Percentiles rank a stretch among this genome's conserved stretches.
Evolutionary conservation across 37 sponge, comb jelly and placozoan species (phyloP).

Genomic region (Petrosia ficiformis): DNA sequence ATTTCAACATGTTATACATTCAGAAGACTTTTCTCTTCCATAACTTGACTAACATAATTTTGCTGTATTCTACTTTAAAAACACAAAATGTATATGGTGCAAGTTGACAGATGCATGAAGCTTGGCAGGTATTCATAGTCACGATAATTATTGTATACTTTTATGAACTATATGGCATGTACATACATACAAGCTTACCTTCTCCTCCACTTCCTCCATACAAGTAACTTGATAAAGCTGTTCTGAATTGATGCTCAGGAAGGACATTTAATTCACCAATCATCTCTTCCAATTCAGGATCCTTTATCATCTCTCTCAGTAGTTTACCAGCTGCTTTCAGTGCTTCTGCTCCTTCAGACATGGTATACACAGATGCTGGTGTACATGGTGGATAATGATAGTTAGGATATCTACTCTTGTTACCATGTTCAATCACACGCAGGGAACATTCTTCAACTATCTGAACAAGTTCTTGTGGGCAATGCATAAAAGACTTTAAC

Average conservation of each 20-base stretch:
- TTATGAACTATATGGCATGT: no score
- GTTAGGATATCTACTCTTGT: slow-evolving; percentile 46
- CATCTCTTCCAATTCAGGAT: neutral
- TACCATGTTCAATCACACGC: slow-evolving; percentile 38
- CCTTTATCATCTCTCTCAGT: neutral
- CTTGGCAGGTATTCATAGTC: no score
- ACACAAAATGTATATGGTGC: no score
- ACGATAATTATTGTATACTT: no score
- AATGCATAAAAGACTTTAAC: slow-evolving; percentile 9
- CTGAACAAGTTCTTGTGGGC: neutral
- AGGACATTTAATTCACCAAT: slow-evolving; percentile 5
- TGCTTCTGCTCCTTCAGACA: slow-evolving; percentile 33
- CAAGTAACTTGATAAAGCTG: no score
- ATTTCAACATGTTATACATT: no score
- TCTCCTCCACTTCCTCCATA: no score
- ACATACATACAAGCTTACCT: no score
- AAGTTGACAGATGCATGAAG: no score
- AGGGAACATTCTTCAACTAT: slow-evolving; percentile 22
- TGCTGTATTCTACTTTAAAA: no score
- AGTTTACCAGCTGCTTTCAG: slow-evolving; percentile 18
- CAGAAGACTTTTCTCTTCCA: no score
- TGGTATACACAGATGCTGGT: slow-evolving; percentile 31
- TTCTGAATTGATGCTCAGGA: slow-evolving; percentile 10
- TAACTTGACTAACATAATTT: no score
- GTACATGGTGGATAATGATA: slow-evolving; percentile 42